Percentiles rank a stretch among this genome's conserved stretches.
These are phyloP conservation scores for Coenonympha glycerion DNA, from an alignment of 2,888 invertebrate genomes.

Conservation along the genomic window DNA sequence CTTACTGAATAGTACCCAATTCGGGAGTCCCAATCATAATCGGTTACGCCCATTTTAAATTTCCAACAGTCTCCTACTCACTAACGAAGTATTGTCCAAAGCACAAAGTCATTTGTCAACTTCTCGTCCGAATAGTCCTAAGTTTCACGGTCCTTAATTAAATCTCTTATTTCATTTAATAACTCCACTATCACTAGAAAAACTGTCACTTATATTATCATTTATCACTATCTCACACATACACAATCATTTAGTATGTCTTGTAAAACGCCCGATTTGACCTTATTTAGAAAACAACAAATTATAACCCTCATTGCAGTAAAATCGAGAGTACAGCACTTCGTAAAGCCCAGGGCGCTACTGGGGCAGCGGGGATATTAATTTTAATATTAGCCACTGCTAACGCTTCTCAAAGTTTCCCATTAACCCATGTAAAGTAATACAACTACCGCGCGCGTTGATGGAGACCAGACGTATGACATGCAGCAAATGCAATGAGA, in stretches of 20 bases:
- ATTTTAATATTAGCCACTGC: conserved; percentile 71
- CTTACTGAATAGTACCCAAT: conserved; percentile 70
- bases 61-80: conserved; percentile 37
- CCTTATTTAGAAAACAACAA: conserved; percentile 47
- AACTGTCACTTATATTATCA: conserved; percentile 41
- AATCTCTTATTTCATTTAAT: conserved; percentile 13
- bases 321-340: conserved; percentile 47
- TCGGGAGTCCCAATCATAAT: conserved; percentile 69
- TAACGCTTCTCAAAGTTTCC: conserved; percentile 55
- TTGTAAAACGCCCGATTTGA: conserved; percentile 43
- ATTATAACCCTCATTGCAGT: conserved; percentile 57
- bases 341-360: conserved; percentile 60
- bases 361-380: conserved; percentile 69
- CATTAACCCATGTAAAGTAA: neutral
- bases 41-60: conserved; percentile 69
- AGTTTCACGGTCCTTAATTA: too few species aligned
- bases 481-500: neutral
- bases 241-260: conserved; percentile 60
- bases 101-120: conserved; percentile 30
- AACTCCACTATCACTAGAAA: conserved; percentile 35
- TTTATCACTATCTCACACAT: conserved; percentile 59
- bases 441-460: neutral
- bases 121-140: conserved; percentile 29
- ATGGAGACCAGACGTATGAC: conserved; percentile 12
- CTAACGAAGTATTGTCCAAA: conserved; percentile 35